Percentiles rank a stretch among this genome's conserved stretches.
Evolutionary conservation across 1,140 invertebrate genomes (phyloP).

Genomic region (Procambarus clarkii): DNA sequence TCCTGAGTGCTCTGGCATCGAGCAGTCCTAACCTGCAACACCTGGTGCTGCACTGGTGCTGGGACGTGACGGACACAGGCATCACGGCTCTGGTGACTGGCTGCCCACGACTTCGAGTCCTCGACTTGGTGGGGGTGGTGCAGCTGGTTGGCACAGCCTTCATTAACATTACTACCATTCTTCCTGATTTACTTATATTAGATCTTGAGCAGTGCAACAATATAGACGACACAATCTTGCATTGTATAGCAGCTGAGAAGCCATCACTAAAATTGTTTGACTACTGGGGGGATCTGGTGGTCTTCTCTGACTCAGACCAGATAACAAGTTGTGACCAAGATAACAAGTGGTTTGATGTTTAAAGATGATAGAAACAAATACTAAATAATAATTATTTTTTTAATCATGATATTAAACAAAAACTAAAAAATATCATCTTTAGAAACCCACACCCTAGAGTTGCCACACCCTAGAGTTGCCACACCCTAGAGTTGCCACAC

Average conservation of each 20-base stretch:
- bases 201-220: constrained; percentile 71
- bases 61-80: constrained; percentile 72
- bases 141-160: constrained; percentile 69
- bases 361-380: too few relatives aligned
- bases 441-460: too few relatives aligned
- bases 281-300: constrained; percentile 72
- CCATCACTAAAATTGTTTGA: constrained; percentile 69
- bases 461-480: too few relatives aligned
- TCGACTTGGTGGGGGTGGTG: constrained; percentile 70
- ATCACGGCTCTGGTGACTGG: constrained; percentile 52
- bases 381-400: too few relatives aligned
- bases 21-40: constrained; percentile 52
- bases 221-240: constrained; percentile 61
- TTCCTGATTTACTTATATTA: constrained; percentile 62
- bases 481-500: too few relatives aligned
- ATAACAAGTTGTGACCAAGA: neutral
- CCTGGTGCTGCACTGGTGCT: constrained; percentile 71
- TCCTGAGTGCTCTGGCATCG: constrained; percentile 52
- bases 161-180: constrained; percentile 32
- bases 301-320: neutral
- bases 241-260: constrained; percentile 52
- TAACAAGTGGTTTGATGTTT: neutral
- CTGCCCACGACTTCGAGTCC: constrained; percentile 51
- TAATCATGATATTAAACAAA: too few relatives aligned
- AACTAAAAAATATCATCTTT: too few relatives aligned